These are phyloP conservation scores for Cassiopea andromeda DNA, from an alignment of 30 jellyfish, hydroid and myxozoan genomes.

Conservation along the genomic window DNA sequence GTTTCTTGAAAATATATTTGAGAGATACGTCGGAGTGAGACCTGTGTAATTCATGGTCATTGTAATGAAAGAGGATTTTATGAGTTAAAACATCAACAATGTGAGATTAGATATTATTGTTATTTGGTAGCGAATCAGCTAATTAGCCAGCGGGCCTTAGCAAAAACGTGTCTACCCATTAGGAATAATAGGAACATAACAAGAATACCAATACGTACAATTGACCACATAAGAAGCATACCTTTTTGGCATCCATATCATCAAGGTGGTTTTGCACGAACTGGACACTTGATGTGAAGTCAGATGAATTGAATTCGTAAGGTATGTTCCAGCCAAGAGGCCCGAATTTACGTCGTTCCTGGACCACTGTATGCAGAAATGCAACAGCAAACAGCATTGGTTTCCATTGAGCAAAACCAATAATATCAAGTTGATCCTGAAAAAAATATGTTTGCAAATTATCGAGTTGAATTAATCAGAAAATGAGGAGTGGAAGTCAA, in stretches of 20 bases:
- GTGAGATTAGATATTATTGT: no score
- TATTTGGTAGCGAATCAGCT: no score
- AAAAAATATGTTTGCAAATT: background rate
- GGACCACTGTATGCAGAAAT: slow-evolving; percentile 87
- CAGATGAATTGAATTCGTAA: slow-evolving; percentile 89
- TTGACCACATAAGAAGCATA: background rate
- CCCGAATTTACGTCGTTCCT: slow-evolving; percentile 91
- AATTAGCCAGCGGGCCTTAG: no score
- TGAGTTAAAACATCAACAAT: no score
- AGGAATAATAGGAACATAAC: no score
- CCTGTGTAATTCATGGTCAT: no score
- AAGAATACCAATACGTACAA: background rate
- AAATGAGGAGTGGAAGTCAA: no score
- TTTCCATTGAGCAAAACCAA: slow-evolving; percentile 85
- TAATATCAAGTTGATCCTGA: slow-evolving; percentile 85
- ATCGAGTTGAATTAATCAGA: no score
- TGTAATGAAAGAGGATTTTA: no score
- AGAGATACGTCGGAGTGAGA: no score
- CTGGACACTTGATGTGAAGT: slow-evolving; percentile 84
- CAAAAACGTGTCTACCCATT: no score
- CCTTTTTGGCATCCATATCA: slow-evolving; percentile 85
- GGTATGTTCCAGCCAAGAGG: slow-evolving; percentile 97
- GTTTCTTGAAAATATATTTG: no score
- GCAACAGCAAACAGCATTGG: slow-evolving; percentile 93
- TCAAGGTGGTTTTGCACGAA: slow-evolving; percentile 90